Base-by-base conservation (phyloP, 2,797 vertebrate genomes). In the Rhyacichthys aspro region DNA sequence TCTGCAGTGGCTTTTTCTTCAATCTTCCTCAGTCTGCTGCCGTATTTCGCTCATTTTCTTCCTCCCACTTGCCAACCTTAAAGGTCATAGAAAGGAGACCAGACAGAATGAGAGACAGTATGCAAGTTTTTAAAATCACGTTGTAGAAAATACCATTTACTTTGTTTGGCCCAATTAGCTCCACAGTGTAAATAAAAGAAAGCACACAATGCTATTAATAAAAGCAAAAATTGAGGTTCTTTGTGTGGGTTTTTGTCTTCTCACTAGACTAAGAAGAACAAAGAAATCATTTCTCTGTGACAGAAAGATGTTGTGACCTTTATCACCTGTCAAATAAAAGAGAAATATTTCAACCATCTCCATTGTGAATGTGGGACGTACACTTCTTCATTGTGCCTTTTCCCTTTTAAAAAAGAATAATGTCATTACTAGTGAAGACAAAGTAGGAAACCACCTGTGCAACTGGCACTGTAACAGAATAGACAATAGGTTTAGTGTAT, bases 121-220 rank as follows among this genome's bases (percentile, higher is more conserved):
- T n/a, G n/a, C n/a, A n/a, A n/a, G n/a, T n/a, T 69, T 49, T 77
- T 18, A 41, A 58, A 70, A 80, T 69, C 61, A 70, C 10, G 54
- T 67, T 38, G 63, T 59, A 61, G 68, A 69, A 69, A 77, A 79
- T 28, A 42, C 17, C 61, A 67, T 73, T 71, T 68, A 56, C n/a
- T 3, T 42, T 18, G 43, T 78, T 78, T 58, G 70, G 58, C 63
- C 70, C 61, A 86, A 85, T 83, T 82, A 79, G 67, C 67, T 70
- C 72, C 53, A 48, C 41, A 45, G 55, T 70, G 66, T 79, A 76
- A 76, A 52, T 42, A 60, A 59, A 14, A 15, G 38, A 23, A 39
- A 69, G 49, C 59, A 67, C 55, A 66, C 70, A 65, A 56, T 56
- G 58, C 38, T 67, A 55, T 82, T 77, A 71, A 71, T 75, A 69